phyloP scores from a whole-genome alignment of 2,888 invertebrate genomes.

The Pediacus dermestoides region DNA sequence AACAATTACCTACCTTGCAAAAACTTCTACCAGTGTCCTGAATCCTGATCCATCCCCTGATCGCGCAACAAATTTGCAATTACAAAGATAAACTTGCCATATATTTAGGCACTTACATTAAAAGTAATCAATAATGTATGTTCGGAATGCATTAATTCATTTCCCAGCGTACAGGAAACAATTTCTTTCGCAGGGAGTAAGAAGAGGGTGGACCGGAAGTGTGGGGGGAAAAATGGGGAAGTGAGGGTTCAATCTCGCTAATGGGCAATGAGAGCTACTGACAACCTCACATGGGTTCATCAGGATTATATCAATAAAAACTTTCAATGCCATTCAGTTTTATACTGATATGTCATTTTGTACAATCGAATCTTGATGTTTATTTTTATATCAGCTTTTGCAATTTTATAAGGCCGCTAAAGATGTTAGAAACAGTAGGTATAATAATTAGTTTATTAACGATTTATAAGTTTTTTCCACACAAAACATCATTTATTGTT shows the following conservation, averaged over 20 bases:
- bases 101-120: slow-evolving; percentile 49
- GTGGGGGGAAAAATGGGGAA: slow-evolving; percentile 23
- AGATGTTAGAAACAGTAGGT: too few species aligned
- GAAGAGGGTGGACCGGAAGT: slow-evolving; percentile 41
- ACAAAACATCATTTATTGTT: too few species aligned
- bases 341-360: slow-evolving; percentile 4
- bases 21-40: too few species aligned
- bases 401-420: too few species aligned
- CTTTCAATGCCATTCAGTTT: slow-evolving; percentile 31
- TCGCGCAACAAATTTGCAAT: too few species aligned
- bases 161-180: slow-evolving; percentile 48
- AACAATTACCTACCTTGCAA: too few species aligned
- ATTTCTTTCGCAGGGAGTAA: slow-evolving; percentile 48
- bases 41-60: too few species aligned
- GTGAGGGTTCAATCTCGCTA: slow-evolving; percentile 48
- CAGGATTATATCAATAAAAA: slow-evolving; percentile 45
- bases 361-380: too few species aligned
- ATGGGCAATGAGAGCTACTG: slow-evolving; percentile 49
- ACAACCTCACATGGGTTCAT: slow-evolving; percentile 47
- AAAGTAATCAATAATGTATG: slow-evolving; percentile 48
- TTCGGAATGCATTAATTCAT: slow-evolving; percentile 50
- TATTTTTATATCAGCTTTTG: too few species aligned
- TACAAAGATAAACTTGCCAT: not conserved
- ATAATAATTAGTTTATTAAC: too few species aligned
- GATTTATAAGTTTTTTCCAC: too few species aligned